Base-by-base conservation (phyloP, 2,797 vertebrate genomes). In the Selene dorsalis region DNA sequence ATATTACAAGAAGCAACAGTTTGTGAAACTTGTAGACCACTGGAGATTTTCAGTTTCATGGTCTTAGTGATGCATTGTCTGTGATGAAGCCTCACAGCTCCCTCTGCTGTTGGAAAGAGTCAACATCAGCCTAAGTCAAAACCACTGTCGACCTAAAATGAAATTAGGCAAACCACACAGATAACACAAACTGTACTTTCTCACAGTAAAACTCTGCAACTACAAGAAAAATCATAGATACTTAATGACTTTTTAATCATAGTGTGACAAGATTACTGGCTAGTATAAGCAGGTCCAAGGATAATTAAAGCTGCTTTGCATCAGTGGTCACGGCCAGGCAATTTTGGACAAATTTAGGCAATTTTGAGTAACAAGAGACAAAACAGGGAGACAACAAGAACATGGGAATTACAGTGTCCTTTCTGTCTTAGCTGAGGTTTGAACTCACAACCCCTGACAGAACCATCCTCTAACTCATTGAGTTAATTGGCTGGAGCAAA, bases 51-150 rank as follows among this genome's bases (percentile, higher is more conserved):
- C 12, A 59, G 2, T 50, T 38, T 65, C 35, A 26, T 3, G 28
- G 59, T 65, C 14, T 4, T 11, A 32, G 11, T 1, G 18, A 6
- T 1, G 0, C 32, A 35, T 35, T 45, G 11, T 30, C 12, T 9
- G 11, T 3, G 10, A 17, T 10, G 61, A 68, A 41, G 82, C 1
- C 5, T 52, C 4, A 78, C 53, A 82, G 83, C 85, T 41, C 87
- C 87, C 79, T 75, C 88, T 90, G 64, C 81, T 83, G 87, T 47
- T 61, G 0, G 12, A 59, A 20, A 20, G 35, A 45, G 20, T 52
- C 8, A 41, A 7, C 30, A 20, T 65, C 20, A 64, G 20, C 28
- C n/a, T 41, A 20, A 26, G 26, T 16, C 4, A 47, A 7, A n/a
- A 8, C 6, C 12, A 60, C 26, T 4, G 39, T 18, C 22, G n/a